Base-by-base conservation (phyloP, 2,888 invertebrate genomes). In the Polia nebulosa region DNA sequence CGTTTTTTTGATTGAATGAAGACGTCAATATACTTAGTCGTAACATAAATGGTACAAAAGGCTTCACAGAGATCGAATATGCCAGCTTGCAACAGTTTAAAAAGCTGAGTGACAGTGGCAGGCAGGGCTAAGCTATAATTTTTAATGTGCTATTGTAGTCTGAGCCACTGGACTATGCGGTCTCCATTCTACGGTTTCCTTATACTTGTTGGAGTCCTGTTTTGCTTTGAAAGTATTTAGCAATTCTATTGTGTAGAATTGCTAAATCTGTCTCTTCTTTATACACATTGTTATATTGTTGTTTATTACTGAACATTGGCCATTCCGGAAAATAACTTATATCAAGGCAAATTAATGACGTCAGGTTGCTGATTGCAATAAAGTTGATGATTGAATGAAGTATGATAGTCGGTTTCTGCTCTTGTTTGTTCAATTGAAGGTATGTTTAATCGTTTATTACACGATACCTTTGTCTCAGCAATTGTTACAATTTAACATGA, bases 121-220 rank as follows among this genome's bases (percentile, higher is more conserved):
- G 20, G 52, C 53, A 29, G 76, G 25, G 53, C 36, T 44, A 69
- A 72, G 69, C 59, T 53, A 72, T 76, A 47, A 49, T 59, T 49
- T 72, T 72, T 72, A 68, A 72, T 72, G 69, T 59, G 29, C 72
- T 76, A 72, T 72, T 72, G 72, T 72, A 76, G 72, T 72, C 72
- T 72, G 76, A 72, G 68, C 52, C 67, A 55, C 68, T 49, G 72
- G 44, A 76, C 72, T 72, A 72, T 76, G 76, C 27, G 53, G 69
- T 55, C 17, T 59, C 36, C 32, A 39, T 8, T 60, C 51, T 27
- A 67, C 6, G 45, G 53, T 76, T 72, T 68, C 53, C 53, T 72
- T 58, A 67, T 68, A 66, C 56, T 76, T 76, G 44, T 76, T 59
- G 47, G 29, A 55, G 53, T 68, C 53, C 29, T 57, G 53, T 52